Percentiles rank a stretch among this genome's conserved stretches.
These are phyloP conservation scores for Hestina assimilis DNA, from an alignment of 1,140 invertebrate species.

Conservation along the genomic window DNA sequence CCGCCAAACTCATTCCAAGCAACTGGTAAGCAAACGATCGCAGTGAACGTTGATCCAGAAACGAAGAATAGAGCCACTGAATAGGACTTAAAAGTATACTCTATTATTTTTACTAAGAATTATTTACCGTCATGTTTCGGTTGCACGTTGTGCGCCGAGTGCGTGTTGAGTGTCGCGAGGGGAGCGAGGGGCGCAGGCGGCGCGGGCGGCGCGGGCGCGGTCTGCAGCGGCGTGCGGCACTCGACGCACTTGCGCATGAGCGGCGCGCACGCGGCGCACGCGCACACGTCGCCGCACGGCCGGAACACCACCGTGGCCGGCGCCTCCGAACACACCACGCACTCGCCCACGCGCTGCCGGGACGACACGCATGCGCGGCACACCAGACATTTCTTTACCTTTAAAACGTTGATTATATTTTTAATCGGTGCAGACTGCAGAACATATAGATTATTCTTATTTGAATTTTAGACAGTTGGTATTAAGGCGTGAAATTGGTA, in stretches of 20 bases:
- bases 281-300: constrained; percentile 97
- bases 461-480: too few species aligned
- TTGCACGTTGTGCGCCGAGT: background rate
- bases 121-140: constrained; percentile 12
- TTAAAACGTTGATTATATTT: background rate
- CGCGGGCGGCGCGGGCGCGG: constrained; percentile 81
- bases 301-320: constrained; percentile 94
- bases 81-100: too few species aligned
- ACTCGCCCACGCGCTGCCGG: constrained; percentile 92
- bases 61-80: too few species aligned
- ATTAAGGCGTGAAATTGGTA: too few species aligned
- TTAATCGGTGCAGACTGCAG: too few species aligned
- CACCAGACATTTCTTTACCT: constrained; percentile 94
- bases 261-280: constrained; percentile 93
- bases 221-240: constrained; percentile 92
- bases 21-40: too few species aligned
- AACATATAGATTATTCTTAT: too few species aligned
- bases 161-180: background rate
- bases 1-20: too few species aligned
- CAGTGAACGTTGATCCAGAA: too few species aligned
- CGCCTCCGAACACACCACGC: constrained; percentile 96
- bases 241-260: constrained; percentile 98
- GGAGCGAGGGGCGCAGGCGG: background rate
- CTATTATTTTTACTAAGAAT: too few species aligned
- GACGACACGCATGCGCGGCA: constrained; percentile 89